Evolutionary conservation across 2,888 invertebrate genomes (phyloP).

Genomic region (Microplitis manilae): DNA sequence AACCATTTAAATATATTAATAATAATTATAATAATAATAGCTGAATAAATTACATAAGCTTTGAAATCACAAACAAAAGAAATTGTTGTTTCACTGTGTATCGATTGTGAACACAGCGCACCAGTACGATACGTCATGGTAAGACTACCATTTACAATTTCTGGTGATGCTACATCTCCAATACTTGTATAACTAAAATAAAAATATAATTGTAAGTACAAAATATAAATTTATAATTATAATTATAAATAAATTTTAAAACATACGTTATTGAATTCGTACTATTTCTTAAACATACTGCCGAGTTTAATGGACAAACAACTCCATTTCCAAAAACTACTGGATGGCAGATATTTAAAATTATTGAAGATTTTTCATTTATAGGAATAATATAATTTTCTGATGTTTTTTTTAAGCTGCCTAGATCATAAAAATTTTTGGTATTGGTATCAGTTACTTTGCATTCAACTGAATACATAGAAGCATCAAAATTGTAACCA

Average conservation of each 20-base stretch:
- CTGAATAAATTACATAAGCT: constrained; percentile 52
- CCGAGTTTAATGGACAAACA: constrained; percentile 48
- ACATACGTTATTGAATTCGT: background rate
- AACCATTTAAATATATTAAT: background rate
- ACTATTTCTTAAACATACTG: constrained; percentile 51
- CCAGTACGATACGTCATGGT: constrained; percentile 55
- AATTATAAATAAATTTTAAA: background rate
- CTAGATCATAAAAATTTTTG: constrained; percentile 59
- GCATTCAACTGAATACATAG: constrained; percentile 52
- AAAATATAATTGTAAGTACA: background rate
- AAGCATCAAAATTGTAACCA: background rate
- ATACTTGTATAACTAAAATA: constrained; percentile 42
- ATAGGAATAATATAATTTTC: constrained; percentile 60
- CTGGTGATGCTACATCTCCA: constrained; percentile 41
- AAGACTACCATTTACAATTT: constrained; percentile 37
- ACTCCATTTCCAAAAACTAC: constrained; percentile 56
- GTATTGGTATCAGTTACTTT: constrained; percentile 46
- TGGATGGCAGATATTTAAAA: constrained; percentile 66
- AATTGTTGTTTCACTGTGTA: constrained; percentile 57
- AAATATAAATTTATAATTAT: background rate
- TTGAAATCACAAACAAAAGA: constrained; percentile 60
- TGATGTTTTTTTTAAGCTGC: constrained; percentile 54
- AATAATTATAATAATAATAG: constrained; percentile 5
- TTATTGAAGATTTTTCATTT: constrained; percentile 49
- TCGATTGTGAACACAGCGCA: constrained; percentile 47